Evolutionary conservation across 2,113 vertebrate genomes (phyloP), one percentile per base, ranked within the genome.

Genomic region (Grammomys surdaster): DNA sequence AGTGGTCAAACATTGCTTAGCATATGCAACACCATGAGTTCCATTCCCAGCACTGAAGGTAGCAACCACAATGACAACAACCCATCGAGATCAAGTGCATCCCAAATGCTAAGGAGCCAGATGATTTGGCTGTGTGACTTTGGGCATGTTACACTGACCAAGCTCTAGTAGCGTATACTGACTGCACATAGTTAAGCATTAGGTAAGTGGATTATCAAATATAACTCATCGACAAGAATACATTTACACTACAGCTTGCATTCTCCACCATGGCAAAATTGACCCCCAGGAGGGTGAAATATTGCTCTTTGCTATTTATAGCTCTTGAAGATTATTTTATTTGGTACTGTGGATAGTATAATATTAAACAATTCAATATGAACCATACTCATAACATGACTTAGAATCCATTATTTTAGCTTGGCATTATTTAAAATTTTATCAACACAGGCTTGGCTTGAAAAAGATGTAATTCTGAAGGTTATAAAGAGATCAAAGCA

Each of bases 341-440:
- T 92, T 82, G 63, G 16, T 80, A 58, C 20, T 26, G 17, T 80
- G 33, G 11, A 70, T 36, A 82, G 51, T 4, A 87, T 36, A 69
- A 67, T 13, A 56, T 56, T 28, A 93, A 93, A 89, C 19, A 82
- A 85, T 70, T 90, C 26, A 85, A 40, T 69, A 46, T 86, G n/a
- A 91, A 85, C 84, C 69, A 85, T 33, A 93, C 36, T 65, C 92
- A 91, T 43, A 24, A 40, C 4, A 75, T 73, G 65, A 82, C 1
- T 3, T 56, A 90, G 22, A n/a, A 70, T 20, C 16, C 65, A 58
- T 77, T 84, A 77, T 60, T 89, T 13, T 76, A 16, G 1, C 16
- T 48, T 90, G 48, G 7, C 2, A 56, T 82, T 48, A 80, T 90
- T 75, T 85, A 86, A 88, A 88, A 51, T 75, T 95, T 54, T 88